Conservation (phyloP, 2,888 invertebrate genomes). For the Folsomia candida region DNA sequence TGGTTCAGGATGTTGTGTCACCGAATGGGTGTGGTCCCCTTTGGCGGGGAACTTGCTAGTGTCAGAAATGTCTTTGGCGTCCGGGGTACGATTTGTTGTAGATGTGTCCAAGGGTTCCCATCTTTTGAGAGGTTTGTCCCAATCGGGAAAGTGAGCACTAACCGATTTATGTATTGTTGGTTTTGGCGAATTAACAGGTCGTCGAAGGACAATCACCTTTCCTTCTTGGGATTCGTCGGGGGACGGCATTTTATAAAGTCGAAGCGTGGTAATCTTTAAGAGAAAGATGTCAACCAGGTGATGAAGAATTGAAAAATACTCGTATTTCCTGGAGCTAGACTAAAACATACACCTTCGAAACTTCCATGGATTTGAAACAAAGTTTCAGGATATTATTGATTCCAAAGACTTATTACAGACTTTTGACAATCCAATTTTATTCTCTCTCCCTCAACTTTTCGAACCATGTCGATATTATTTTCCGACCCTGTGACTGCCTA, state of each 20-base stretch:
- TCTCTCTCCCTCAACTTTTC: too few species aligned
- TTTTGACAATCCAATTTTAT: too few species aligned
- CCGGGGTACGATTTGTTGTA: neutral
- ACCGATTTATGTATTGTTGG: constrained; percentile 1
- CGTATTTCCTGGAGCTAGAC: too few species aligned
- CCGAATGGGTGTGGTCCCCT: constrained; percentile 3
- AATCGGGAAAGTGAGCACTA: constrained; percentile 14
- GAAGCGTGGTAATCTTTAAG: too few species aligned
- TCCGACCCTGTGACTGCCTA: neutral
- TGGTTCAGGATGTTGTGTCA: neutral
- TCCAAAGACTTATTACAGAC: too few species aligned
- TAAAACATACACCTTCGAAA: too few species aligned
- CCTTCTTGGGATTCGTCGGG: neutral
- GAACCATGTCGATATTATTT: constrained; percentile 1
- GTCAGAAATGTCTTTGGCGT: neutral
- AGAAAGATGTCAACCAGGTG: too few species aligned
- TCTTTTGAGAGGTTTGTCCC: constrained; percentile 8
- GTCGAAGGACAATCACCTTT: neutral
- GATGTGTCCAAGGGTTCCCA: neutral
- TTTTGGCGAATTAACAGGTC: neutral
- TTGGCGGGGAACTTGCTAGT: neutral
- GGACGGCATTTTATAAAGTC: too few species aligned
- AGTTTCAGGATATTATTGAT: too few species aligned
- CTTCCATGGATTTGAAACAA: too few species aligned
- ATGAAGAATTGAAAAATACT: too few species aligned